Evolutionary conservation across 2,888 invertebrate species (phyloP), one percentile per base, ranked within the genome.

Genomic region (Ennomos fuscantarius): DNA sequence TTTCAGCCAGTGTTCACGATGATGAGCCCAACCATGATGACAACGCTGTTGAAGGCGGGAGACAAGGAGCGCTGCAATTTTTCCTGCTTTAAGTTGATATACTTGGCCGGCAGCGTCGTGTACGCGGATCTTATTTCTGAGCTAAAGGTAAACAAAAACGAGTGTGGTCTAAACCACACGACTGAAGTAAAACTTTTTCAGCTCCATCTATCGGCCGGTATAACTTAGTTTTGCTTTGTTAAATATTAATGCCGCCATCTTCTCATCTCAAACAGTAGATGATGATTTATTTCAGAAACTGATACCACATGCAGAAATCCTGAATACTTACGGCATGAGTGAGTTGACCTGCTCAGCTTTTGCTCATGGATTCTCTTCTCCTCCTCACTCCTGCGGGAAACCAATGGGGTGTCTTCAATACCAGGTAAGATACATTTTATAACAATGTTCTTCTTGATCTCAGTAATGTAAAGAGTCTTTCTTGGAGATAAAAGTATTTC

Each of bases 61-160:
- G 68, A 74, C 2, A 46, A 68, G 0, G 76, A 74, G 2, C 51
- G 65, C 9, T 86, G 87, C 43, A 85, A 87, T 58, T 79, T 87
- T 35, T 72, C 82, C 0, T 78, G 82, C 52, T 79, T 87, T 5
- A 77, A 84, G 37, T 24, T 59, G 0, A 63, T 89, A 2, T 40
- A 74, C 6, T 39, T 86, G 2, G 86, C 81, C 2, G 89, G 89
- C 2, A 86, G 86, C 44, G 79, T 80, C 10, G 82, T 85, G 0
- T 70, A 83, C 6, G 32, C 53, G 0, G 73, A 81, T 0, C 69
- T 86, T 0, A 66, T 84, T 10, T 66, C 75, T 0, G 76, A 82
- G 55, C 55, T 86, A 1, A 76, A 83, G 79, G 92, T 90, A 73
- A 11, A n/a, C n/a, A n/a, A n/a, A 9, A 31, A 15, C 10, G 10